A percentile compares a stretch with the other conserved stretches of the same genome.
Evolutionary conservation across 2,113 vertebrate genomes (phyloP).

Genomic region (Halcyon senegalensis): DNA sequence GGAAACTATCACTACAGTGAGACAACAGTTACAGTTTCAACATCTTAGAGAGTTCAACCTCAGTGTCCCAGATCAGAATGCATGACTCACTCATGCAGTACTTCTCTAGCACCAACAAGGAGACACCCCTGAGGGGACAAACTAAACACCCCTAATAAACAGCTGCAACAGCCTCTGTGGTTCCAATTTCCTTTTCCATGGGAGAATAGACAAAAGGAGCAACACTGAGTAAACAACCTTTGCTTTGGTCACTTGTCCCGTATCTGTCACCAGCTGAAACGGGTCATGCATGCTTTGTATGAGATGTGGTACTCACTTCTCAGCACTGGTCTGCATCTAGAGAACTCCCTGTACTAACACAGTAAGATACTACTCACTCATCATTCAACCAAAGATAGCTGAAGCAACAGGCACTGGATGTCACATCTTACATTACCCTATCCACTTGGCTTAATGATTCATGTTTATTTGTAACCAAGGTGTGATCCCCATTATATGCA

Average conservation of each 20-base stretch:
- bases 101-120: not conserved
- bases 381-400: not conserved
- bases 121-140: not conserved
- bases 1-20: not conserved
- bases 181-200: not conserved
- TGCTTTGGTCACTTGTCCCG: not conserved
- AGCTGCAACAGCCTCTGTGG: not conserved
- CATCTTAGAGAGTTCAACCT: not conserved
- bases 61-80: not conserved
- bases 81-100: not conserved
- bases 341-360: not conserved
- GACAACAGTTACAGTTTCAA: not conserved
- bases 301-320: not conserved
- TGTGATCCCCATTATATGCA: not conserved
- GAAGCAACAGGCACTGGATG: not conserved
- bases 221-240: not conserved
- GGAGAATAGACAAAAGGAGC: not conserved
- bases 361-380: not conserved
- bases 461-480: not conserved
- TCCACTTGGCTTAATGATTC: not conserved
- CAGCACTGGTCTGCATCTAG: not conserved
- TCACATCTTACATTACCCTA: not conserved
- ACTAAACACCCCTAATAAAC: not conserved
- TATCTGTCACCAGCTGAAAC: not conserved
- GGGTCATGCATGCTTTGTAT: not conserved